Evolutionary conservation across 2,888 invertebrate species (phyloP).

Genomic region (Drosophila subquinaria): DNA sequence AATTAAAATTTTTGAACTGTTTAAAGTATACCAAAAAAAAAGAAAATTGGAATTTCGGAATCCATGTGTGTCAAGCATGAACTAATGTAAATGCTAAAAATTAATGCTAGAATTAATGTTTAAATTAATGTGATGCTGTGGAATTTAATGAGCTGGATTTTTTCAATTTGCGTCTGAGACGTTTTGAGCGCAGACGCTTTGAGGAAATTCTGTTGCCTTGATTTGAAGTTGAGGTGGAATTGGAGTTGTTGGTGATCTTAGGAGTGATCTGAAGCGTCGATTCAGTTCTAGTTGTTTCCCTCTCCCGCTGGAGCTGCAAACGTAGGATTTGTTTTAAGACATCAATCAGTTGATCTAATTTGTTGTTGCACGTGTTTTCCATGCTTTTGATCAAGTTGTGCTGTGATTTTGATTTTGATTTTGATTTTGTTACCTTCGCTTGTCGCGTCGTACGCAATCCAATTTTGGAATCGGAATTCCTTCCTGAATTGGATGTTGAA

Average conservation of each 20-base stretch:
- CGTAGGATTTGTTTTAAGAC: slow-evolving; percentile 73
- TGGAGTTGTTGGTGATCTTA: not conserved
- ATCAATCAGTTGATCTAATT: slow-evolving; percentile 76
- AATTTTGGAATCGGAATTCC: not conserved
- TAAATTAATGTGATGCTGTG: not conserved
- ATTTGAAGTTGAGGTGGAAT: not conserved
- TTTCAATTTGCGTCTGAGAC: slow-evolving; percentile 31
- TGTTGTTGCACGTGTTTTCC: slow-evolving; percentile 47
- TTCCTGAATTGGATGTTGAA: not conserved
- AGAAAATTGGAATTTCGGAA: not conserved
- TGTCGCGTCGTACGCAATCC: slow-evolving; percentile 54
- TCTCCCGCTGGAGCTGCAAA: slow-evolving; percentile 55
- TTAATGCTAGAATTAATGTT: slow-evolving; percentile 4
- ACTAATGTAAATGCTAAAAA: not conserved
- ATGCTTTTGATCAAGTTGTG: not conserved
- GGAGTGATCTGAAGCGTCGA: not conserved
- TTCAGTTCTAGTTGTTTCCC: not conserved
- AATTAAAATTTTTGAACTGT: no score
- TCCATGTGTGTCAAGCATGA: not conserved
- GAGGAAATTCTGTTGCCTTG: slow-evolving; percentile 10
- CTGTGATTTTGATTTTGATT: not conserved
- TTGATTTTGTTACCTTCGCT: slow-evolving; percentile 18
- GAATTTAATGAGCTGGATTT: not conserved
- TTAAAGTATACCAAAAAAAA: no score
- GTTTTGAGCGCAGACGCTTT: slow-evolving; percentile 42